Base-by-base conservation (phyloP, 1,140 invertebrate species). In the Nasonia longicornis region DNA sequence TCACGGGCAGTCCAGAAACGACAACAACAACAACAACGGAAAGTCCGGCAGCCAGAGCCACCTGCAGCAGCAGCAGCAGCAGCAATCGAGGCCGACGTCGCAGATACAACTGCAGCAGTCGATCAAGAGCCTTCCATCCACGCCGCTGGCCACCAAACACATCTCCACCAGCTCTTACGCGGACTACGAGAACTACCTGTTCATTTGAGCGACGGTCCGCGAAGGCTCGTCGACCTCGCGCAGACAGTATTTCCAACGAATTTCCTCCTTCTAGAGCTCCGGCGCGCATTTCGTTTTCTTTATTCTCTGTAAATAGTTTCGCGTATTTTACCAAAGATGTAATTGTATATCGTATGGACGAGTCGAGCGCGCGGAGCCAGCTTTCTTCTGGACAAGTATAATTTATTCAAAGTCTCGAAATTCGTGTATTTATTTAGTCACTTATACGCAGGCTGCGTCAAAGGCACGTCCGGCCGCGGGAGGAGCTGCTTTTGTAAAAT, bases 181-280 rank as follows among this genome's bases (percentile, higher is more conserved):
- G 29, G 91, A 93, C 82, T 93, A 93, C 85, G 92, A 93, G 85
- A 93, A 93, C 87, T 93, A 93, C 86, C 91, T 93, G 82, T 93
- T 93, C 84, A 93, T 93, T 85, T 93, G 77, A 85, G 11, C 16
- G 20, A n/a, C 20, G 52, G n/a, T 58, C 20, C 52, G 16, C 20
- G 7, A n/a, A 20, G 3, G 16, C 6, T n/a, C 52, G 20, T n/a
- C 4, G 3, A 48, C 12, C 1, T 58, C 4, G 16, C 20, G 16
- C 6, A 58, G 52, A 58, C 52, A 58, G 52, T 58, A 58, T 58
- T 58, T 58, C 7, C 3, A 58, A 58, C 20, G 16, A 58, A 6
- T n/a, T 58, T 58, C 16, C 20, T 58, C 20, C 2, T n/a, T 58
- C 52, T 35, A 35, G 52, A 20, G 20, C 52, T 20, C 52, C 3